phyloP scores from a whole-genome alignment of 2,797 vertebrate species.

The Rhyacichthys aspro region DNA sequence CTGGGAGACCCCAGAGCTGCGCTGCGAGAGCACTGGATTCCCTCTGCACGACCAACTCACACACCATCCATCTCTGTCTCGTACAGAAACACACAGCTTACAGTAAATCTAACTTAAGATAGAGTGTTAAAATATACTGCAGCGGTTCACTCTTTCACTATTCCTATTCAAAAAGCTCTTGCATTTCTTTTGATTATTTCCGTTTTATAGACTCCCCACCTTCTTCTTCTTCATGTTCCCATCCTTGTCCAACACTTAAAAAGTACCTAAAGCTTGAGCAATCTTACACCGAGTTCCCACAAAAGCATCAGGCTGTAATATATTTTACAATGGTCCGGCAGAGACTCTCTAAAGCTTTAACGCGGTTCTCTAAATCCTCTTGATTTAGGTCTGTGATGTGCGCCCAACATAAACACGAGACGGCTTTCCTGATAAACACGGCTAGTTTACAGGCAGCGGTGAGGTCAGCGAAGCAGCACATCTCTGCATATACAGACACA shows the following conservation, averaged over 20 bases:
- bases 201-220: background rate
- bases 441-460: constrained; percentile 63
- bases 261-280: constrained; percentile 18
- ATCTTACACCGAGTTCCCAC: constrained; percentile 37
- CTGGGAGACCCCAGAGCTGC: constrained; percentile 73
- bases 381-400: constrained; percentile 65
- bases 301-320: constrained; percentile 37
- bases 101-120: background rate
- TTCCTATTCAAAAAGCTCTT: background rate
- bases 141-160: background rate
- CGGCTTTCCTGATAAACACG: constrained; percentile 64
- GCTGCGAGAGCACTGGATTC: constrained; percentile 69
- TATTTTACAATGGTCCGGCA: constrained; percentile 45
- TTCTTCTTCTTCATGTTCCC: constrained; percentile 4
- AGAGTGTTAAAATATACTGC: background rate
- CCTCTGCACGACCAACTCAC: constrained; percentile 58
- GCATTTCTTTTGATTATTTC: constrained; percentile 1
- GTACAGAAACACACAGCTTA: constrained; percentile 35
- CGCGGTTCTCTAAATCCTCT: constrained; percentile 41
- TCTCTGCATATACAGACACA: constrained; percentile 18
- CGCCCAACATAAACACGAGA: constrained; percentile 70
- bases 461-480: constrained; percentile 37
- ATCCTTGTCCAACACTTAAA: constrained; percentile 2
- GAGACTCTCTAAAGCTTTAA: constrained; percentile 49
- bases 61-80: constrained; percentile 67